Conservation (phyloP, 92 coral and sea anemone species). For the Diadumene lineata region DNA sequence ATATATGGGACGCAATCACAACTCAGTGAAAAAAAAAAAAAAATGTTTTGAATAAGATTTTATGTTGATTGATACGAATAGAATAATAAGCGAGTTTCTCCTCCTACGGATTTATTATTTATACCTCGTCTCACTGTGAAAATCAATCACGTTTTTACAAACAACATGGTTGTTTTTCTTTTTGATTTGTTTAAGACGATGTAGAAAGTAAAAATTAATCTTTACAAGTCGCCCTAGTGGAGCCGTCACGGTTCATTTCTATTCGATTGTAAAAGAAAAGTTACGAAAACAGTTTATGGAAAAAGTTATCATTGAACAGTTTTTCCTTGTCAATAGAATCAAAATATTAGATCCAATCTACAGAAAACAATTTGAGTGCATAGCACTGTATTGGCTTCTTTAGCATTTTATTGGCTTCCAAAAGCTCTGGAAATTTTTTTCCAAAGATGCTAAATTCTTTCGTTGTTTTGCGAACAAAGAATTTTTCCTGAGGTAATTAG, state of each 20-base stretch:
- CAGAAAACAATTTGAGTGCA: neutral
- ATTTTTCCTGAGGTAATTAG: conserved; percentile 14
- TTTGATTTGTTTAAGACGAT: neutral
- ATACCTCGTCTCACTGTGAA: conserved; percentile 6
- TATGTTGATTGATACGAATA: neutral
- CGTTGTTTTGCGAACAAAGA: conserved; percentile 24
- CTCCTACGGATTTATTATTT: conserved; percentile 8
- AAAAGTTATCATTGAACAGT: neutral
- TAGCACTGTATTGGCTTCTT: conserved; percentile 5
- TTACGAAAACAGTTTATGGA: neutral
- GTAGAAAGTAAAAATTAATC: neutral
- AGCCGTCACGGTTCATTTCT: too few relatives aligned
- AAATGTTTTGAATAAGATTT: neutral
- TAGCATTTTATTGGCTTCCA: neutral
- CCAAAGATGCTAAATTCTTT: conserved; percentile 15
- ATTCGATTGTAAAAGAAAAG: conserved; percentile 7
- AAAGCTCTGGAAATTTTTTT: neutral
- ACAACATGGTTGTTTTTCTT: neutral
- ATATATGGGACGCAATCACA: neutral
- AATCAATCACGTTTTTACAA: neutral
- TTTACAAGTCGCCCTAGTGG: conserved; percentile 7
- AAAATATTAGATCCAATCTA: neutral
- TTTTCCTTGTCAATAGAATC: neutral
- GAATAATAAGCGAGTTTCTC: neutral
- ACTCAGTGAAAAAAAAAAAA: neutral